Conservation (phyloP, 2,113 vertebrate species). For the Pteruthius melanotis region DNA sequence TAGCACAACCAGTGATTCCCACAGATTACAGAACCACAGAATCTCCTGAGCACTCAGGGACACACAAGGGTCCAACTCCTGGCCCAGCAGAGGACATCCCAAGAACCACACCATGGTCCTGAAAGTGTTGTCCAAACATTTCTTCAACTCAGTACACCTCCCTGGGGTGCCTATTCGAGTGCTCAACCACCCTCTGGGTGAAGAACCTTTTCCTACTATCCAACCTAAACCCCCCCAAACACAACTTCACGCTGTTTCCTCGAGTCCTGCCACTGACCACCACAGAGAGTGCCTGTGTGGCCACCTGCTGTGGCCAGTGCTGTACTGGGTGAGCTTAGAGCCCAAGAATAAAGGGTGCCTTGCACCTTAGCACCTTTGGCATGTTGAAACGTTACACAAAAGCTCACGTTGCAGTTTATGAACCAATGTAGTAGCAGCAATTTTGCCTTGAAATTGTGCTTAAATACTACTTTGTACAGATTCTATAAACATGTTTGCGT, state of each 20-base stretch:
- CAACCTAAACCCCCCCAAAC: neutral
- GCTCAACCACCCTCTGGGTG: neutral
- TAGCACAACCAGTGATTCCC: neutral
- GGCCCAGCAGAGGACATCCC: neutral
- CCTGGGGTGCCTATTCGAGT: neutral
- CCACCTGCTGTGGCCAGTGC: rapidly evolving
- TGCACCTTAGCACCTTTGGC: neutral
- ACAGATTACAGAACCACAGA: no score
- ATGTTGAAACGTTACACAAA: neutral
- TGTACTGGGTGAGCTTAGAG: neutral
- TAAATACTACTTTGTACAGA: neutral
- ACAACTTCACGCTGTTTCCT: neutral
- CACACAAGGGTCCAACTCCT: no score
- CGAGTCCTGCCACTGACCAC: rapidly evolving
- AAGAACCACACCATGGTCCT: neutral
- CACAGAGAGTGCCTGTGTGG: neutral
- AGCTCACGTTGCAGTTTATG: neutral
- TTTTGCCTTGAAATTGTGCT: neutral
- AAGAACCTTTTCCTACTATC: neutral
- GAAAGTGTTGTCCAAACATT: neutral
- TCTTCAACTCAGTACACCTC: neutral
- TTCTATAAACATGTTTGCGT: neutral
- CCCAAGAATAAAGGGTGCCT: neutral
- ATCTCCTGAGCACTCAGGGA: neutral
- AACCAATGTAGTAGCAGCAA: rapidly evolving